phyloP scores from a whole-genome alignment of 1,140 invertebrate species.

The Ptiloglossa arizonensis region DNA sequence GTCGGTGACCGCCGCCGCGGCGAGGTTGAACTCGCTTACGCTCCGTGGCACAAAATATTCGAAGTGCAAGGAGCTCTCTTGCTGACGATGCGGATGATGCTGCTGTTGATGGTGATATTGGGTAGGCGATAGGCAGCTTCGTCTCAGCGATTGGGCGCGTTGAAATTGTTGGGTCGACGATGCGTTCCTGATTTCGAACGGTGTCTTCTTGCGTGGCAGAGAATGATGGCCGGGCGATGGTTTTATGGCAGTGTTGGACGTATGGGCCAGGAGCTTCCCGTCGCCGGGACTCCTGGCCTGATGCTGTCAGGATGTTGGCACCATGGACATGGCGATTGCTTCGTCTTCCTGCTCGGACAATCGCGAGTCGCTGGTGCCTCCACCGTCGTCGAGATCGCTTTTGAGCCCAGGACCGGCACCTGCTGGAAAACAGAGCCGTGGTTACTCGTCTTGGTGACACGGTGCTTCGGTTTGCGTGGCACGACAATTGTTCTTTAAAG shows the following conservation, averaged over 20 bases:
- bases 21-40: constrained; percentile 90
- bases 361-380: constrained; percentile 69
- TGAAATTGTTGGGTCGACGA: constrained; percentile 81
- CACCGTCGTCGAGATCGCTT: constrained; percentile 69
- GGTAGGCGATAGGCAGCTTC: constrained; percentile 82
- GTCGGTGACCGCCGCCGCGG: constrained; percentile 82
- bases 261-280: constrained; percentile 80
- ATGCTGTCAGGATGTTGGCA: constrained; percentile 85
- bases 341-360: constrained; percentile 82
- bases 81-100: constrained; percentile 67
- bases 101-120: constrained; percentile 71
- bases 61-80: constrained; percentile 84
- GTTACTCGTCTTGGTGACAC: not conserved
- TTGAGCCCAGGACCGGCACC: constrained; percentile 67
- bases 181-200: constrained; percentile 75
- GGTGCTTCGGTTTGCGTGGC: not conserved
- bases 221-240: constrained; percentile 83
- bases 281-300: constrained; percentile 76
- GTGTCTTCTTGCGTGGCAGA: constrained; percentile 84
- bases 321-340: constrained; percentile 83
- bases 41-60: constrained; percentile 92
- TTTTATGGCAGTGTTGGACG: constrained; percentile 79
- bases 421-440: constrained; percentile 23
- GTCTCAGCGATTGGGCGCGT: constrained; percentile 84
- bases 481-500: not conserved